A percentile compares a stretch with the other conserved stretches of the same genome.
Evolutionary conservation across 1,140 invertebrate species (phyloP).

Genomic region (Atopsyche davidsoni): DNA sequence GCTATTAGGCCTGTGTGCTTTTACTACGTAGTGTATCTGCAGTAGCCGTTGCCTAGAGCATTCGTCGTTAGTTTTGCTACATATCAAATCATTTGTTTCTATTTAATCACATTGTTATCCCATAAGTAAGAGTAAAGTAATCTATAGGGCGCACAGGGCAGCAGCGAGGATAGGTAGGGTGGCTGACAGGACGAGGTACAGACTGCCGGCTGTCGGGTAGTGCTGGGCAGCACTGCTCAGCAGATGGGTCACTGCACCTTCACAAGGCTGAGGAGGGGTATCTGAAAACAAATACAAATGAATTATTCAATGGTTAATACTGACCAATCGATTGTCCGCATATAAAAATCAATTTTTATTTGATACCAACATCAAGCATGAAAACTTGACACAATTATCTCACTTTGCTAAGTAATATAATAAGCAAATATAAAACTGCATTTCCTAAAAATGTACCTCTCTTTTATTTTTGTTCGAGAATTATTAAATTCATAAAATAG

Average conservation of each 20-base stretch:
- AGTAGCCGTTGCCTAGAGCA: conserved; percentile 24
- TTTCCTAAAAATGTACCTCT: too few relatives aligned
- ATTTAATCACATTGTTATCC: conserved; percentile 22
- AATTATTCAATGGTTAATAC: too few relatives aligned
- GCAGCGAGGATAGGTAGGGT: conserved; percentile 6
- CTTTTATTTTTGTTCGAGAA: too few relatives aligned
- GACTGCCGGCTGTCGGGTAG: conserved; percentile 33
- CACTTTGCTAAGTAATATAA: too few relatives aligned
- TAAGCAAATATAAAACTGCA: too few relatives aligned
- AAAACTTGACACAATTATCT: too few relatives aligned
- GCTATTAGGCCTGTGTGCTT: conserved; percentile 22
- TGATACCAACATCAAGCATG: too few relatives aligned
- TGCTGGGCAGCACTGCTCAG: conserved; percentile 45
- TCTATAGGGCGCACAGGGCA: conserved; percentile 11
- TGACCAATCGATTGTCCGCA: too few relatives aligned
- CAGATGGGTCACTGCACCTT: conserved; percentile 51
- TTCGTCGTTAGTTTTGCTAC: conserved; percentile 19
- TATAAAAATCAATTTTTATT: too few relatives aligned
- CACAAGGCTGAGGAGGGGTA: conserved; percentile 49
- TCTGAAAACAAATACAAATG: conserved; percentile 41
- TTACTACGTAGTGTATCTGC: conserved; percentile 24
- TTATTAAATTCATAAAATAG: too few relatives aligned
- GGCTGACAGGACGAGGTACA: conserved; percentile 11
- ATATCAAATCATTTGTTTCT: conserved; percentile 8
- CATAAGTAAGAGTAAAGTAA: conserved; percentile 2